These are phyloP conservation scores for Andrena cerasifolii DNA, from an alignment of 1,140 invertebrate species.

Conservation along the genomic window DNA sequence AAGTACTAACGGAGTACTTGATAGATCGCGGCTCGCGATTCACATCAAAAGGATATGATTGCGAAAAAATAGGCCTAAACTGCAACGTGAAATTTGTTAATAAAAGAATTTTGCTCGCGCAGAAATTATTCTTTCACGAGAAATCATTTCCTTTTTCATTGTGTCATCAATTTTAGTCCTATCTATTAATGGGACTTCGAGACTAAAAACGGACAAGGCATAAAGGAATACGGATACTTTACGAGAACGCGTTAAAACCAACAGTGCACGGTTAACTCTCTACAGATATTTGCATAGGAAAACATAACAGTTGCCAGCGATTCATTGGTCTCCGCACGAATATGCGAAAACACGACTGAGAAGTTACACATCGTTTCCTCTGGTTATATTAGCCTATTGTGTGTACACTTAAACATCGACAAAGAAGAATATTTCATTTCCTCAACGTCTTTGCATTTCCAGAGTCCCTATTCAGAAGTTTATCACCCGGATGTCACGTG, in stretches of 20 bases:
- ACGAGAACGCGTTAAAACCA: conserved; percentile 62
- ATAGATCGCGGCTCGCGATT: too few relatives aligned
- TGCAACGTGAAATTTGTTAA: too few relatives aligned
- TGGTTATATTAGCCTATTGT: conserved; percentile 7
- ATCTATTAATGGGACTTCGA: background rate
- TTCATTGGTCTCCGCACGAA: background rate
- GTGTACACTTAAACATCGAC: background rate
- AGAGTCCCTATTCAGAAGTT: background rate
- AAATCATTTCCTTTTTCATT: too few relatives aligned
- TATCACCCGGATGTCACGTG: background rate
- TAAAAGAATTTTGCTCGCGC: too few relatives aligned
- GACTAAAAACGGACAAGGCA: background rate
- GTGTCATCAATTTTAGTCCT: too few relatives aligned
- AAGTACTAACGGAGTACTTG: too few relatives aligned
- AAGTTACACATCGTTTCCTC: conserved; percentile 27
- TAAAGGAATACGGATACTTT: conserved; percentile 39
- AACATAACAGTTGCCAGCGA: conserved; percentile 68
- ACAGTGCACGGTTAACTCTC: conserved; percentile 31
- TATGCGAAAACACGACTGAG: conserved; percentile 9
- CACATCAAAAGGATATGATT: too few relatives aligned
- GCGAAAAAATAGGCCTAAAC: too few relatives aligned
- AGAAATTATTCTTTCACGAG: too few relatives aligned
- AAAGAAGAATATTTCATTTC: background rate
- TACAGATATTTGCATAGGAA: conserved; percentile 60
- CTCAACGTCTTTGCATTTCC: background rate